These are phyloP conservation scores for Plumapathes pennacea DNA, from an alignment of 92 coral and sea anemone species.

Conservation along the genomic window DNA sequence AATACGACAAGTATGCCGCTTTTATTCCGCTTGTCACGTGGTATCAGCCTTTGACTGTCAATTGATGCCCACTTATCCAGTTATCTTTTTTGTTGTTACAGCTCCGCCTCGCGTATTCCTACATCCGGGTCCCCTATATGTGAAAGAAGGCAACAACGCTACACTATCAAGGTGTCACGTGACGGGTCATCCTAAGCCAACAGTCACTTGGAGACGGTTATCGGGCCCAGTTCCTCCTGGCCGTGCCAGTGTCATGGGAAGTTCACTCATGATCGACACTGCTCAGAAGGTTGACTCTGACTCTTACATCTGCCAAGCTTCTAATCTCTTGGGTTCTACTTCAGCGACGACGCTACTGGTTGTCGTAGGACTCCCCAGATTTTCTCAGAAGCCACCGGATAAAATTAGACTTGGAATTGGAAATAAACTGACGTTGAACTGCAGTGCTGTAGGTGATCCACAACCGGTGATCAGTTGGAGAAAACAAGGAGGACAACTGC, in stretches of 20 bases:
- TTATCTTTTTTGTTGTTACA: too few relatives aligned
- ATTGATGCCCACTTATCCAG: too few relatives aligned
- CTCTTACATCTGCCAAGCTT: not conserved
- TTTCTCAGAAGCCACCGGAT: constrained; percentile 1
- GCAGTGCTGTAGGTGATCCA: constrained; percentile 12
- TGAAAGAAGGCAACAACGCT: not conserved
- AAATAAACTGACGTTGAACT: constrained; percentile 4
- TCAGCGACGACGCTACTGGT: not conserved
- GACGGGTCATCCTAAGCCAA: constrained; percentile 1
- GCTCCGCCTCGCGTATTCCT: too few relatives aligned
- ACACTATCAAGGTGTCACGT: not conserved
- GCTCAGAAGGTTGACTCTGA: constrained; percentile 3
- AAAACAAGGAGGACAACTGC: not conserved
- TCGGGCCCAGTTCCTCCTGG: not conserved
- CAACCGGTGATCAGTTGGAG: constrained; percentile 16
- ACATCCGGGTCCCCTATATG: not conserved
- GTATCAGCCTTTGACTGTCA: too few relatives aligned
- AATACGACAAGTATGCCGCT: too few relatives aligned
- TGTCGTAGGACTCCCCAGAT: constrained; percentile 6
- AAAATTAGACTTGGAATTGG: not conserved
- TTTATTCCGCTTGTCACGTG: too few relatives aligned
- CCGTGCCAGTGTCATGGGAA: not conserved
- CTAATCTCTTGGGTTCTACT: not conserved
- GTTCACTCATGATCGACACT: not conserved
- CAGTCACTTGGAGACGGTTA: constrained; percentile 2